Percentiles rank a stretch among this genome's conserved stretches.
Conservation (phyloP, 1,140 invertebrate species). For the Acromyrmex echinatior region DNA sequence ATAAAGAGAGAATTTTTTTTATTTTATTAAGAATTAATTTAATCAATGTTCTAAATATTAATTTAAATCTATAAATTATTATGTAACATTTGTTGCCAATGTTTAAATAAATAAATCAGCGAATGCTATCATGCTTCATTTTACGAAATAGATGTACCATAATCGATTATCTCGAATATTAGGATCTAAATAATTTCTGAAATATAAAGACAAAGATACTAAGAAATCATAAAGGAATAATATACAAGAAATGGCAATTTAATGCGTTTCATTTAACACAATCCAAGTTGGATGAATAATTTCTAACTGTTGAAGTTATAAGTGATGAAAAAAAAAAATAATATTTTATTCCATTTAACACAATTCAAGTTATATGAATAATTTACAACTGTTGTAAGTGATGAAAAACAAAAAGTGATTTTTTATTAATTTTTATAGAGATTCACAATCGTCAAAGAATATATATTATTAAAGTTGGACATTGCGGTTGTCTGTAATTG, state of each 20-base stretch:
- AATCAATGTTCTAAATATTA: neutral
- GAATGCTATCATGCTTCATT: neutral
- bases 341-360: neutral
- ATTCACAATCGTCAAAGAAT: neutral
- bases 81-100: neutral
- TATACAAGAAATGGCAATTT: neutral
- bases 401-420: neutral
- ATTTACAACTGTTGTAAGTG: neutral
- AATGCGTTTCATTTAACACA: neutral
- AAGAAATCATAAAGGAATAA: neutral
- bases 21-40: neutral
- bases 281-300: neutral
- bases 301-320: neutral
- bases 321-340: neutral
- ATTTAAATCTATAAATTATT: conserved; percentile 8
- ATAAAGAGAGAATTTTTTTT: neutral
- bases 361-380: neutral
- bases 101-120: conserved; percentile 14
- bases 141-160: neutral
- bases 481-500: neutral
- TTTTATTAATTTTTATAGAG: neutral
- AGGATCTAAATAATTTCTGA: neutral
- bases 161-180: neutral
- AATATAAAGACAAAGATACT: neutral
- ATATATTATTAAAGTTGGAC: conserved; percentile 1